Evolutionary conservation across 2,797 vertebrate genomes (phyloP), one percentile per base, ranked within the genome.

Genomic region (Spondyliosoma cantharus): DNA sequence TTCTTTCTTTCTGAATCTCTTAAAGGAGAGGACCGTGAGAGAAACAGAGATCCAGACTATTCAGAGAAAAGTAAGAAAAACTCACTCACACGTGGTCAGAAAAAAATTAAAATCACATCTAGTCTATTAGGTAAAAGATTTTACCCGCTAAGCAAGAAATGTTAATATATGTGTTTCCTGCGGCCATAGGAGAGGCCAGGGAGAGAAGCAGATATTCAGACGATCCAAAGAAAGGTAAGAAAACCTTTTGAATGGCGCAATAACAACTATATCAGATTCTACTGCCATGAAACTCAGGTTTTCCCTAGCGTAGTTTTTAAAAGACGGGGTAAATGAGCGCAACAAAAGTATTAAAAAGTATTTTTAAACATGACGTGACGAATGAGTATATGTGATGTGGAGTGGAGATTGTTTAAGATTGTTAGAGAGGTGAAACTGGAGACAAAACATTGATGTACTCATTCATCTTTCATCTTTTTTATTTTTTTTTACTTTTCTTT

Each of bases 171-270:
- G 27, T 77, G 24, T 71, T 75, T 81, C 13, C 25, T 52, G 37
- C n/a, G 56, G 45, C 70, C 66, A 80, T 63, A 95, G 95, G 95
- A 95, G 85, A 93, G 89, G 79, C 88, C 91, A 67, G 87, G 73
- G 24, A 94, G 92, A 83, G 95, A 95, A 70, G 83, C 86, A 85
- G 93, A 95, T 76, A 74, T 88, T 74, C 94, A 93, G 80, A 92
- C 90, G 52, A 90, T 92, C 82, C 95, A 95, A 89, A 94, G 91
- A 94, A 96, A 96, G 94, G 95, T 96, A 91, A 88, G 73, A 70
- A 70, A 82, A 27, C 71, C 42, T 22, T 17, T 25, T 64, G 13
- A 68, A 66, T 42, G 15, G n/a, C 0, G 0, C 15, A 48, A 17
- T 57, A 45, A n/a, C 5, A 70, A 45, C 29, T 43, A 42, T 3